Percentiles rank a stretch among this genome's conserved stretches.
Conservation (phyloP, 2,113 vertebrate species). For the Crypturellus undulatus region DNA sequence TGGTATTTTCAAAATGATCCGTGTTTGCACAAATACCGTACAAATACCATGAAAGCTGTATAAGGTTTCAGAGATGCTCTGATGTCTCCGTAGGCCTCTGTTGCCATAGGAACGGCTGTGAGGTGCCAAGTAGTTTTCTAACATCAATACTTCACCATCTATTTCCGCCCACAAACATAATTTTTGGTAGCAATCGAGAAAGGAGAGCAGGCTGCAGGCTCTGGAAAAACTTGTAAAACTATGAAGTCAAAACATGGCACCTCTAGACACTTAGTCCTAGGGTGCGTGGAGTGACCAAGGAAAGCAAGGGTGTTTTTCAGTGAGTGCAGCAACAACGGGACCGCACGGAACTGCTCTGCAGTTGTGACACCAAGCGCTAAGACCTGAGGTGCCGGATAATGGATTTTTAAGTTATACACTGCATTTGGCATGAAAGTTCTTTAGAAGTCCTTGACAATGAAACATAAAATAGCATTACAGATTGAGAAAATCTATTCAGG, state of each 20-base stretch:
- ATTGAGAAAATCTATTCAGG: slow-evolving; percentile 8
- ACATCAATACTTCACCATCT: slow-evolving; percentile 17
- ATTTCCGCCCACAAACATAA: slow-evolving; percentile 15
- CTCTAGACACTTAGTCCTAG: background rate
- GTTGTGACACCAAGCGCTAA: background rate
- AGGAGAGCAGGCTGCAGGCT: background rate
- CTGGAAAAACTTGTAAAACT: background rate
- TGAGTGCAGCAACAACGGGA: background rate
- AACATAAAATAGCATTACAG: background rate
- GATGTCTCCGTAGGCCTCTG: background rate
- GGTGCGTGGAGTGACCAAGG: background rate
- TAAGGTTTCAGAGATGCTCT: background rate
- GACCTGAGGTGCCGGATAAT: background rate
- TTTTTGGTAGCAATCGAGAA: background rate
- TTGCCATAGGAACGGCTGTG: slow-evolving; percentile 50
- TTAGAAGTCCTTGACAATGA: background rate
- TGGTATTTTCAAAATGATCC: background rate
- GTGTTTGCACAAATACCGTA: background rate
- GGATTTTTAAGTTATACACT: background rate
- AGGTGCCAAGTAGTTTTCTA: slow-evolving; percentile 20
- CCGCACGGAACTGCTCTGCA: background rate
- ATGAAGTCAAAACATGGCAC: background rate
- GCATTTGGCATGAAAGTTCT: background rate
- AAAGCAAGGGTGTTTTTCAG: background rate
- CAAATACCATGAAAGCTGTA: background rate